Percentiles rank a stretch among this genome's conserved stretches.
These are phyloP conservation scores for Steatocranus sp. DNA, from an alignment of 2,797 vertebrate genomes.

Conservation along the genomic window DNA sequence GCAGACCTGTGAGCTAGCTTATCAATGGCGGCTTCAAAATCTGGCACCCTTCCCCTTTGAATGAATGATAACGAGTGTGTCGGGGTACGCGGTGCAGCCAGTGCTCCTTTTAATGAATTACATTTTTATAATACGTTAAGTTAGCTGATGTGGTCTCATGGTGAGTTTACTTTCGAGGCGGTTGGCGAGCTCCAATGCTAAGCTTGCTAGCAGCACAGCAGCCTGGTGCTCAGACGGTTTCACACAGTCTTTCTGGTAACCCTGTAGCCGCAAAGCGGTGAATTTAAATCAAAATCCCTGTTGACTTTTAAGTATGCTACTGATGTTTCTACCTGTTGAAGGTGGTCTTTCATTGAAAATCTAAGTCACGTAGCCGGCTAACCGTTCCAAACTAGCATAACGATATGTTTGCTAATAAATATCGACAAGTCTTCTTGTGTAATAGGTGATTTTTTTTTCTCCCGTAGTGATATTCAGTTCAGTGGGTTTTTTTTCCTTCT, in stretches of 20 bases:
- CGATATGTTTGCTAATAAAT: not conserved
- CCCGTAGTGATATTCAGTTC: not conserved
- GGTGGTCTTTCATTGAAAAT: not conserved
- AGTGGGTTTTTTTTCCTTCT: not conserved
- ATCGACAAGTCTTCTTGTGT: not conserved
- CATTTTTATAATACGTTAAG: not conserved
- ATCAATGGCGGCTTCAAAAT: constrained; percentile 58
- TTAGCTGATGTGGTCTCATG: not conserved
- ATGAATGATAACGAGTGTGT: constrained; percentile 8
- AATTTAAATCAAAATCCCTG: constrained; percentile 23
- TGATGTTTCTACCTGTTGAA: not conserved
- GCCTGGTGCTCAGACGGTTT: not conserved
- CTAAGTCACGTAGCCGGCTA: not conserved
- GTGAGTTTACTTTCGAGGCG: not conserved
- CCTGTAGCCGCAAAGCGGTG: not conserved
- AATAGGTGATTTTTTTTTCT: not conserved
- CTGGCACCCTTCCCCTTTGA: constrained; percentile 22
- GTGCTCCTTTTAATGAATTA: not conserved
- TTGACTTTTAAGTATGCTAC: not conserved
- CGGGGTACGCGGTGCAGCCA: not conserved
- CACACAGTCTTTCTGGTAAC: constrained; percentile 25
- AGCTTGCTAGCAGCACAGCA: constrained; percentile 31
- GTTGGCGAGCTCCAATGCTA: constrained; percentile 32
- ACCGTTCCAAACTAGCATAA: not conserved
- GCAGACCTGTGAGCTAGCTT: constrained; percentile 62